These are phyloP conservation scores for Alectoris magna DNA, from an alignment of 2,797 vertebrate genomes.

Conservation along the genomic window DNA sequence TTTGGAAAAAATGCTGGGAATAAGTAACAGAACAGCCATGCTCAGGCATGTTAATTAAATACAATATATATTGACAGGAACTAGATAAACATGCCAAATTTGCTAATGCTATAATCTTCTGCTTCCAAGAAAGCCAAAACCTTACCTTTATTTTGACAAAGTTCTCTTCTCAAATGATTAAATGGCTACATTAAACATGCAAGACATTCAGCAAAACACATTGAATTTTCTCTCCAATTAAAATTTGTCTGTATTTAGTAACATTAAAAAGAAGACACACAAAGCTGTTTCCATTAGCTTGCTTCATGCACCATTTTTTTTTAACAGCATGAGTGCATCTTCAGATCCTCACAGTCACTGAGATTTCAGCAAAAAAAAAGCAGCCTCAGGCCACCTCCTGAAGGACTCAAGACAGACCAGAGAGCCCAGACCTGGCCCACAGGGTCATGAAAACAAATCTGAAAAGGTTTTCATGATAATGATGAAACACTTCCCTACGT, in stretches of 20 bases:
- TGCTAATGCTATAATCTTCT: rapidly evolving
- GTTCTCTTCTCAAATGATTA: background rate
- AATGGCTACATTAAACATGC: background rate
- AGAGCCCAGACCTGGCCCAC: background rate
- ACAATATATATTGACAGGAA: background rate
- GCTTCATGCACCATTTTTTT: background rate
- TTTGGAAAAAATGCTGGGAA: background rate
- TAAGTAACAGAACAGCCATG: background rate
- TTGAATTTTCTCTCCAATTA: background rate
- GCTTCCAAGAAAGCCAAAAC: background rate
- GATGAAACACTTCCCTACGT: background rate
- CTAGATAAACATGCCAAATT: background rate
- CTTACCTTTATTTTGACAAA: background rate
- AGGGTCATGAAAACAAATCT: background rate
- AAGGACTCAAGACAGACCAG: background rate
- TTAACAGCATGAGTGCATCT: background rate
- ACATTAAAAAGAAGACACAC: background rate
- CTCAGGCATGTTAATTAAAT: background rate
- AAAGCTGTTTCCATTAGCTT: background rate
- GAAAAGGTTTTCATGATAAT: background rate
- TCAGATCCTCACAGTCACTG: background rate
- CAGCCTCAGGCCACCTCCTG: background rate
- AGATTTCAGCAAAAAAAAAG: background rate
- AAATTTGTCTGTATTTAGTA: too few relatives aligned
- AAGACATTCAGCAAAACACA: background rate